Base-by-base conservation (phyloP, 2,888 invertebrate species). In the Aspidiotus rigidus region DNA sequence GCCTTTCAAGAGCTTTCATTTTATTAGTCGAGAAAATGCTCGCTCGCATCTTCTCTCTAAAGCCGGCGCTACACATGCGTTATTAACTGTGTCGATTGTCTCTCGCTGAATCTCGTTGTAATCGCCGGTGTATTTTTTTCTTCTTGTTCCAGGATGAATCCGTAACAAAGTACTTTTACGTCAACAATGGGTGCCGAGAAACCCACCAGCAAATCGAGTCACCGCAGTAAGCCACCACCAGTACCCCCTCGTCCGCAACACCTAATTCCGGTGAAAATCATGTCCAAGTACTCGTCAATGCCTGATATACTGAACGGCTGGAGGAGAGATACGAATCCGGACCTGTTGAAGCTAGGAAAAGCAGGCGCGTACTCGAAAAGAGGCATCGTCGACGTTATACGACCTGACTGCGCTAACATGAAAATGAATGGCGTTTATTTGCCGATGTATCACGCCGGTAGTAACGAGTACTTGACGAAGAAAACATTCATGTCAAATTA, bases 271-370 rank as follows among this genome's bases (percentile, higher is more conserved):
- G 57, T 42, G 42, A 69, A 69, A 17, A 49, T 49, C 17, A 44
- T 62, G 53, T 54, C 69, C 9, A 62, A 69, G 57, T 69, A 69
- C 56, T 69, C 62, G 15, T 69, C 69, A 13, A 69, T 69, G 69
- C 69, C 69, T 55, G 69, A 69, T 28, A 62, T 69, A 17, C 57
- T 69, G n/a, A 62, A 57, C 57, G 69, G 69, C 16, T 62, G 69
- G 69, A 62, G 57, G 28, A 62, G 56, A 41, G 69, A 69, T 16
- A 10, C 61, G 61, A 69, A 69, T 69, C 69, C 69, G 56, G 69
- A 69, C 57, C 49, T 69, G 55, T 44, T 69, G 42, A 69, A 63
- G 42, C 28, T 69, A 44, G 53, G 41, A 13, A 42, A 15, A 2
- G n/a, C 13, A 10, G 6, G 10, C 49, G 49, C n/a, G 49, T 49